phyloP scores from a whole-genome alignment of 2,797 vertebrate species.

The Sebastes itinus region DNA sequence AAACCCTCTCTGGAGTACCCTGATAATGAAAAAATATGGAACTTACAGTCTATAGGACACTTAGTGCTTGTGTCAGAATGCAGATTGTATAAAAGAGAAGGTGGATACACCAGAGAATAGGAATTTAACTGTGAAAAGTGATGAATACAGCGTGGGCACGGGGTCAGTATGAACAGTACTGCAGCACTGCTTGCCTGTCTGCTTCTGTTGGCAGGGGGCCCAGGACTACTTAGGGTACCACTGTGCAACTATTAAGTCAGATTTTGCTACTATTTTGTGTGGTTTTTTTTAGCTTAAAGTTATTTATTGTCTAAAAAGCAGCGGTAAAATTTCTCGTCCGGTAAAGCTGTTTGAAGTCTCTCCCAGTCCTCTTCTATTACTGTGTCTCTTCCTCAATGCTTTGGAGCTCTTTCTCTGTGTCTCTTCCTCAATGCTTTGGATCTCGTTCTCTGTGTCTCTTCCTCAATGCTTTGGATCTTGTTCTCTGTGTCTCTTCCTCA shows the following conservation, averaged over 20 bases:
- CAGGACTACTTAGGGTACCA: conserved; percentile 35
- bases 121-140: conserved; percentile 46
- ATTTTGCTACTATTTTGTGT: conserved; percentile 11
- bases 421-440: not conserved
- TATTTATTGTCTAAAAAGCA: not conserved
- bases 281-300: not conserved
- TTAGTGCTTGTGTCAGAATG: conserved; percentile 39
- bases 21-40: conserved; percentile 37
- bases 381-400: not conserved
- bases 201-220: conserved; percentile 58
- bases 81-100: conserved; percentile 40
- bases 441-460: fast-evolving
- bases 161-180: conserved; percentile 56
- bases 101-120: conserved; percentile 46
- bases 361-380: not conserved
- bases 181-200: conserved; percentile 56
- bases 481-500: no score
- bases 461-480: fast-evolving
- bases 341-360: not conserved
- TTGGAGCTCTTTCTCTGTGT: not conserved
- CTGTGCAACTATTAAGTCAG: conserved; percentile 30
- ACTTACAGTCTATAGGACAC: conserved; percentile 18
- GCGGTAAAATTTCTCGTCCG: not conserved
- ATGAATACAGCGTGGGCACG: conserved; percentile 64
- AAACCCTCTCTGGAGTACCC: conserved; percentile 21